Conservation (phyloP, 2,888 invertebrate species). For the Luperina nickerlii region DNA sequence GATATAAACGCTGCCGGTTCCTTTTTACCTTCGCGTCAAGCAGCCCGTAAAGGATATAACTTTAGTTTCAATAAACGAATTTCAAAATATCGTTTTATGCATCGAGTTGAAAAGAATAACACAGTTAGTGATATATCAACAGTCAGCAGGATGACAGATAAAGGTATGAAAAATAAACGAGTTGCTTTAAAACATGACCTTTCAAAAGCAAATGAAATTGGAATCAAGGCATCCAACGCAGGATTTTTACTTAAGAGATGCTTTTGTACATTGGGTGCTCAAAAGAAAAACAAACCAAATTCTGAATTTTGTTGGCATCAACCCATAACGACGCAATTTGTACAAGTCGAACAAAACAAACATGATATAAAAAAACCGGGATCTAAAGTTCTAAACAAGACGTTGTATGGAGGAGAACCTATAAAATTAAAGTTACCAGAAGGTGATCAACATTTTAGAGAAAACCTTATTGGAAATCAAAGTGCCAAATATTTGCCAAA, state of each 20-base stretch:
- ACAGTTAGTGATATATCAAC: conserved; percentile 14
- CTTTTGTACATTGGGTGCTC: conserved; percentile 42
- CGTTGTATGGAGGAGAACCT: neutral
- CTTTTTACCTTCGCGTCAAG: conserved; percentile 40
- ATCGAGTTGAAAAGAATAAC: conserved; percentile 10
- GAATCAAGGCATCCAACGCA: conserved; percentile 20
- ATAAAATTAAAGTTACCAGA: conserved; percentile 23
- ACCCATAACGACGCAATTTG: conserved; percentile 32
- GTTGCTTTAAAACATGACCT: neutral
- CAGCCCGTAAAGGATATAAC: conserved; percentile 66
- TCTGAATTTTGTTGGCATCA: conserved; percentile 15
- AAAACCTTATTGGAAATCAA: conserved; percentile 9
- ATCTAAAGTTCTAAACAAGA: conserved; percentile 4
- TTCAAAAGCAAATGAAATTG: conserved; percentile 20
- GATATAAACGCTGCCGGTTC: neutral
- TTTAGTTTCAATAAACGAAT: conserved; percentile 70
- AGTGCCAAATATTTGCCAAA: neutral
- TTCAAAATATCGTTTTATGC: conserved; percentile 57
- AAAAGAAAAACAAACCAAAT: conserved; percentile 30
- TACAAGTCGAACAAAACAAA: conserved; percentile 15
- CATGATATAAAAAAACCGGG: neutral
- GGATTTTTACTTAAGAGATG: conserved; percentile 49
- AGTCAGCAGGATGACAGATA: conserved; percentile 18
- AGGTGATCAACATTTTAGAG: neutral
- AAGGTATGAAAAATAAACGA: conserved; percentile 8